phyloP scores from a whole-genome alignment of 2,797 vertebrate genomes.

The Garrulus glandarius region DNA sequence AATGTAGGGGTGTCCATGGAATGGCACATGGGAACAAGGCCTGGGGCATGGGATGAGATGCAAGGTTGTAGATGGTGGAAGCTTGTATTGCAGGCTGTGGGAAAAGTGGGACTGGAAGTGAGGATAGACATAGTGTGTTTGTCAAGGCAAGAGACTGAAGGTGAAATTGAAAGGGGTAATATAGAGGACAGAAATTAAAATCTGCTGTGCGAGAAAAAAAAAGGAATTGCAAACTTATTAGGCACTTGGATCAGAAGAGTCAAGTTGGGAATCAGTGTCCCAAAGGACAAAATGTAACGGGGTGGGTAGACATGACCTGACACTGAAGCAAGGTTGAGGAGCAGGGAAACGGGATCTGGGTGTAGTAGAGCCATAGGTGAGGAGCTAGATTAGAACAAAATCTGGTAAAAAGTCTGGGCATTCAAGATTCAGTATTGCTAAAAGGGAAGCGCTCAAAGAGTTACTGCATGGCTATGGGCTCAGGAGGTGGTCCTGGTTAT shows the following conservation, averaged over 20 bases:
- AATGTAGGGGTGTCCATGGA: neutral
- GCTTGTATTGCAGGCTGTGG: neutral
- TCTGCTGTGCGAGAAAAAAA: fast-evolving
- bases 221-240: neutral
- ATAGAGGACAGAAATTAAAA: neutral
- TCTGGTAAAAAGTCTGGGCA: neutral
- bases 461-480: neutral
- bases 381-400: neutral
- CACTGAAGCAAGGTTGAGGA: neutral
- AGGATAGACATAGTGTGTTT: neutral
- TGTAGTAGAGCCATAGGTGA: neutral
- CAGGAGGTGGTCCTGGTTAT: neutral
- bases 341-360: neutral
- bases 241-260: neutral
- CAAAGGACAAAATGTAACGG: neutral
- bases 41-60: neutral
- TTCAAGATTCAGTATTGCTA: neutral
- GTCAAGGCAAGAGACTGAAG: neutral
- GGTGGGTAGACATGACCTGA: neutral
- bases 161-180: neutral
- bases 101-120: neutral
- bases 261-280: neutral
- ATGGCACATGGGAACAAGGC: fast-evolving
- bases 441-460: neutral
- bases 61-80: neutral